These are phyloP conservation scores for Ooceraea biroi DNA, from an alignment of 1,140 invertebrate genomes.

Conservation along the genomic window DNA sequence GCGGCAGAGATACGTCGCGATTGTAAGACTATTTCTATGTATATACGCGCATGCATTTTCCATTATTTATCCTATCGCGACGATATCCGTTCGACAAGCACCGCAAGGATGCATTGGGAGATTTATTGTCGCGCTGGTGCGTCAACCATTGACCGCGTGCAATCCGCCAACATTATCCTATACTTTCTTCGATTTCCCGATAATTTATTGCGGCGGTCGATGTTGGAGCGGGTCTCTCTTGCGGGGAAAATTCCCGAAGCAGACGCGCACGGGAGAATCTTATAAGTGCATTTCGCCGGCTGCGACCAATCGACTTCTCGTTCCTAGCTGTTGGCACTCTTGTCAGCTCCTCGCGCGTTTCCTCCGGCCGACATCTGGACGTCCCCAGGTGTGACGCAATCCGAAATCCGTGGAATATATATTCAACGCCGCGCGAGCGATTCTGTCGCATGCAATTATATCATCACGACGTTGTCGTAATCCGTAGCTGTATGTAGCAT, in stretches of 20 bases:
- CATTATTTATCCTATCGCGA: not conserved
- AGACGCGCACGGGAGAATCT: not conserved
- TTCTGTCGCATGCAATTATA: not conserved
- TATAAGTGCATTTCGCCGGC: not conserved
- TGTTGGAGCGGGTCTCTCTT: not conserved
- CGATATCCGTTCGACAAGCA: not conserved
- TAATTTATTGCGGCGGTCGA: conserved; percentile 42
- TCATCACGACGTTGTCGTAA: not conserved
- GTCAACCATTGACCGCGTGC: conserved; percentile 8
- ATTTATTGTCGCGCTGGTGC: conserved; percentile 21
- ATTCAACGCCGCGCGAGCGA: not conserved
- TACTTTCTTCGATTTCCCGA: conserved; percentile 1
- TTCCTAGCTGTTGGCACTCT: not conserved
- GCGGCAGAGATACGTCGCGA: not conserved
- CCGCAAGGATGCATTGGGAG: conserved; percentile 1
- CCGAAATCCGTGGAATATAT: not conserved
- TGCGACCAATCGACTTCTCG: not conserved
- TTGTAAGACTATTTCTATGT: conserved; percentile 47
- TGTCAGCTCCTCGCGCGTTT: not conserved
- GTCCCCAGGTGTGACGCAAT: too few relatives aligned
- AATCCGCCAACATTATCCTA: conserved; percentile 23
- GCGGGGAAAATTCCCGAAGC: not conserved
- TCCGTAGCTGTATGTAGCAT: not conserved
- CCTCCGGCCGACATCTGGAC: not conserved
- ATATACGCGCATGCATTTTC: too few relatives aligned